Evolutionary conservation across 2,888 invertebrate genomes (phyloP), one percentile per base, ranked within the genome.

Genomic region (Melinopterus prodromus): DNA sequence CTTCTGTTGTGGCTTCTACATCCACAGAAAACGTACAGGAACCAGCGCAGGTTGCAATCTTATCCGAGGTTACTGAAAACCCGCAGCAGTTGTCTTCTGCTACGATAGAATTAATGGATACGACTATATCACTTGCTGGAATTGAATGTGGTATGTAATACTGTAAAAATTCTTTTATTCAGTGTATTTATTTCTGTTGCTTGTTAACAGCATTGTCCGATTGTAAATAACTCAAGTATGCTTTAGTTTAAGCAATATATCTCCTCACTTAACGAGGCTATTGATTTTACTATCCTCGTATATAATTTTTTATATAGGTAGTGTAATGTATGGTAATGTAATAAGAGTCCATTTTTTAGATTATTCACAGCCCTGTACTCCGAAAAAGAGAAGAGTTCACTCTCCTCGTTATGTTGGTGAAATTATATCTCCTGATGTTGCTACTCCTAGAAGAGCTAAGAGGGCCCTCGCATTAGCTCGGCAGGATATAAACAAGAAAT

Each of bases 381-480:
- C 79, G 12, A 79, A 75, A 80, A 80, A 75, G 75, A 26, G 81
- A 79, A 74, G 70, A 79, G 75, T 78, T 79, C 37, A 69, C 16
- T 79, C 80, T 26, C 80, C 81, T 36, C 77, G 81, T 69, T 81
- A 69, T 81, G 36, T 80, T 15, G 16, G 14, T 5, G 81, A 81
- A 76, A 16, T 81, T 15, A 71, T 14, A 37, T 53, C 70, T 6
- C 38, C 71, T 15, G 71, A 71, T 79, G 37, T 79, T 15, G 75
- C 79, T 70, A 79, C 79, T 26, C 70, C 79, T 37, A 71, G 70
- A 71, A 71, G 37, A 78, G 74, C 78, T 36, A 15, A 69, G 69
- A 72, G 74, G 38, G 74, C 16, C 38, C 15, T 81, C 77, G 36
- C 75, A 71, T 70, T 80, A 76, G 81, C 72, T 53, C 79, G 70